These are phyloP conservation scores for Ganaspis sp. DNA, from an alignment of 1,140 invertebrate species.

Conservation along the genomic window DNA sequence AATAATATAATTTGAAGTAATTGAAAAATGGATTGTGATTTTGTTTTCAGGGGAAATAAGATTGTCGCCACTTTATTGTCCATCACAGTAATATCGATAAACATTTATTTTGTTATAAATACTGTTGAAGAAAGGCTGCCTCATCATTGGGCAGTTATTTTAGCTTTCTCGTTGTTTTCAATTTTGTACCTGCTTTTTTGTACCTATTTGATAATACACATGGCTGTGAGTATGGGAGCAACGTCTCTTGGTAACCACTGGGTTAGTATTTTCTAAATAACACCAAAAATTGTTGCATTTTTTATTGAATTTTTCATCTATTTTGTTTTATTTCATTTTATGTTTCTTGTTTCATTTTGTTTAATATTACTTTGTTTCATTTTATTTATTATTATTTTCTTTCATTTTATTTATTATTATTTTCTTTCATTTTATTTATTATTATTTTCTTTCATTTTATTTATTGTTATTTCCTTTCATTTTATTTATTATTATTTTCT, in stretches of 20 bases:
- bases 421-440: slow-evolving; percentile 25
- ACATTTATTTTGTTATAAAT: slow-evolving; percentile 87
- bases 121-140: slow-evolving; percentile 78
- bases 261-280: slow-evolving; percentile 61
- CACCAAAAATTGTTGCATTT: too few relatives aligned
- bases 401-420: slow-evolving; percentile 41
- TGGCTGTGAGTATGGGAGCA: slow-evolving; percentile 82
- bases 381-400: slow-evolving; percentile 11
- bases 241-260: slow-evolving; percentile 62
- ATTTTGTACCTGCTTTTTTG: slow-evolving; percentile 84
- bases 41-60: slow-evolving; percentile 80
- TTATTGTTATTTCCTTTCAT: too few relatives aligned
- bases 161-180: slow-evolving; percentile 78
- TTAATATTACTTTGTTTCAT: too few relatives aligned
- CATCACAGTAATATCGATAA: slow-evolving; percentile 86
- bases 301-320: too few relatives aligned
- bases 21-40: slow-evolving; percentile 45
- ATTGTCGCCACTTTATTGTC: slow-evolving; percentile 82
- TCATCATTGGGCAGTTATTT: slow-evolving; percentile 75
- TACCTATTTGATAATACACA: slow-evolving; percentile 83
- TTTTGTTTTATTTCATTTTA: too few relatives aligned
- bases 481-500: too few relatives aligned
- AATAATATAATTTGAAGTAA: slow-evolving; percentile 39
- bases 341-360: too few relatives aligned
- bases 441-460: too few relatives aligned